Evolutionary conservation across 1,140 invertebrate species (phyloP).

Genomic region (Lineus longissimus): DNA sequence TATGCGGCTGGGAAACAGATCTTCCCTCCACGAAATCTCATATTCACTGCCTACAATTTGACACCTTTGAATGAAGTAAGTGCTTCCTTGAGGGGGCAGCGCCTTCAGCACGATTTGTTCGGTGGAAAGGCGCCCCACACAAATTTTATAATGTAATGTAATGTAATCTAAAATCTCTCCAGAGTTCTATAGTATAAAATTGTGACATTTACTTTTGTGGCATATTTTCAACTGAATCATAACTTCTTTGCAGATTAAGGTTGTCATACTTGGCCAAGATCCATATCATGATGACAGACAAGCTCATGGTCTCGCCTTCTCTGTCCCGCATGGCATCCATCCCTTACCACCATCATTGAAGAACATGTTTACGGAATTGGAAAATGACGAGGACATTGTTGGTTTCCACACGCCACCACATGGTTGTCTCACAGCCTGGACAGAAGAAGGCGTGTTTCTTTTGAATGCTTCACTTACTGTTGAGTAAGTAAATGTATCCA

Average conservation of each 20-base stretch:
- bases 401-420: constrained; percentile 59
- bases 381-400: constrained; percentile 58
- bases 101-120: no score
- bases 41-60: constrained; percentile 36
- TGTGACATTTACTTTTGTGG: no score
- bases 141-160: no score
- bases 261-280: constrained; percentile 63
- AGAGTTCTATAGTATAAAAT: no score
- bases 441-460: constrained; percentile 63
- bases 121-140: no score
- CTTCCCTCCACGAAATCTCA: constrained; percentile 32
- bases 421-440: constrained; percentile 63
- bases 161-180: no score
- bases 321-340: constrained; percentile 59
- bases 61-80: constrained; percentile 31
- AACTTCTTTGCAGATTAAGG: constrained; percentile 45
- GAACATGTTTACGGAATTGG: constrained; percentile 67
- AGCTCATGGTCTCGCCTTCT: constrained; percentile 65
- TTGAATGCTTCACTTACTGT: constrained; percentile 68
- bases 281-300: constrained; percentile 62
- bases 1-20: constrained; percentile 25
- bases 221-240: no score
- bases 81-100: no score
- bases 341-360: constrained; percentile 61
- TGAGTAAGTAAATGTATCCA: constrained; percentile 27